phyloP scores from a whole-genome alignment of 2,888 invertebrate genomes.

The Xylota sylvarum region DNA sequence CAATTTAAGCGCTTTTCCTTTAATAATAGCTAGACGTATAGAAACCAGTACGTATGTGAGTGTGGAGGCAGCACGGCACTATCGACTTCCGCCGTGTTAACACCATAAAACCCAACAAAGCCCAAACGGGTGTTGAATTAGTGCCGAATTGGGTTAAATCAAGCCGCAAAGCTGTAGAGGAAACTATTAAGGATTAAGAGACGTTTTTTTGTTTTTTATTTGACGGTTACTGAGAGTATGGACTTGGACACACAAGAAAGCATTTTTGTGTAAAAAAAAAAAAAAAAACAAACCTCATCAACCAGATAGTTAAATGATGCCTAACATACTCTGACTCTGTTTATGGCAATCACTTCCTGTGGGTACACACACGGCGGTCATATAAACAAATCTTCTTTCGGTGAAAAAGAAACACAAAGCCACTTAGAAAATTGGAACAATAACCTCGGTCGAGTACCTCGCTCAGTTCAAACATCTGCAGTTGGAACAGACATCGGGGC shows the following conservation, averaged over 20 bases:
- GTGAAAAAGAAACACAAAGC: constrained; percentile 8
- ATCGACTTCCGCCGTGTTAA: constrained; percentile 40
- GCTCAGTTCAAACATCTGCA: constrained; percentile 48
- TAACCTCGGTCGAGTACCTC: constrained; percentile 58
- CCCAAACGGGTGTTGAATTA: constrained; percentile 37
- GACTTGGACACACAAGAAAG: constrained; percentile 6
- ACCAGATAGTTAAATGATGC: constrained; percentile 52
- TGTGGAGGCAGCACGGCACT: constrained; percentile 6
- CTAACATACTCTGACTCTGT: constrained; percentile 18
- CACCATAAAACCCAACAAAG: constrained; percentile 28
- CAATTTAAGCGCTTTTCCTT: constrained; percentile 21
- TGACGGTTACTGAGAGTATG: neutral
- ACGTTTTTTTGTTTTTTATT: neutral
- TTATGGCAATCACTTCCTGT: constrained; percentile 51
- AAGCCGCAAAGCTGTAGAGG: constrained; percentile 13
- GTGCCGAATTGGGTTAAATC: constrained; percentile 20
- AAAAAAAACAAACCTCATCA: constrained; percentile 26
- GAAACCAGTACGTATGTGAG: neutral
- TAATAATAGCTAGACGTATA: constrained; percentile 19
- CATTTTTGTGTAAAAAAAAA: neutral
- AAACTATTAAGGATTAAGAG: constrained; percentile 22
- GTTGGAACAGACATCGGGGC: constrained; percentile 51
- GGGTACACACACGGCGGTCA: constrained; percentile 10
- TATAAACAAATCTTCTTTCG: constrained; percentile 30
- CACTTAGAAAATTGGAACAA: constrained; percentile 59